Percentiles rank a stretch among this genome's conserved stretches.
phyloP scores from a whole-genome alignment of 2,888 invertebrate genomes.

The Reticulitermes lucifugus region DNA sequence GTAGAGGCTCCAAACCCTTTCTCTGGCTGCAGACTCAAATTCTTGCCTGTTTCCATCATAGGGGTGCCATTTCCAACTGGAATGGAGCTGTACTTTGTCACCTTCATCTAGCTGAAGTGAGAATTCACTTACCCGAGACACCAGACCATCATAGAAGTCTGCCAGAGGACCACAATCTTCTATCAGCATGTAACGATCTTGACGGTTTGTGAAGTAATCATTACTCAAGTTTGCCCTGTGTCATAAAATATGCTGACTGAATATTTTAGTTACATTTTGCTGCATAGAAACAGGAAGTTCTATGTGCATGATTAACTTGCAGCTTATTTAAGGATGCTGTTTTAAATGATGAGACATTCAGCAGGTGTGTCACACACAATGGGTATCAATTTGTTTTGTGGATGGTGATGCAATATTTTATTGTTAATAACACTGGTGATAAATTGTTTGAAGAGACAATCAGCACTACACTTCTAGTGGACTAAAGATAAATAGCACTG shows the following conservation, averaged over 20 bases:
- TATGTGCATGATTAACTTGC: too few species aligned
- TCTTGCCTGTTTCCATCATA: slow-evolving; percentile 69
- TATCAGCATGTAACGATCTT: slow-evolving; percentile 95
- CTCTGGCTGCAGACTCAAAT: slow-evolving; percentile 68
- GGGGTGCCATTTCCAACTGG: slow-evolving; percentile 71
- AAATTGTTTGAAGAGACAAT: too few species aligned
- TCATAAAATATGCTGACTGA: not conserved
- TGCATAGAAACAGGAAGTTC: too few species aligned
- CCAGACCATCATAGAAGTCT: slow-evolving; percentile 84
- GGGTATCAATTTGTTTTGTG: too few species aligned
- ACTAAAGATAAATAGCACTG: too few species aligned
- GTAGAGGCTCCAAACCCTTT: slow-evolving; percentile 24
- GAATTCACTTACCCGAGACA: slow-evolving; percentile 73
- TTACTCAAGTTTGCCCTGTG: slow-evolving; percentile 93
- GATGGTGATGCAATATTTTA: too few species aligned
- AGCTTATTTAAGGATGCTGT: too few species aligned
- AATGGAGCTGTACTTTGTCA: slow-evolving; percentile 61
- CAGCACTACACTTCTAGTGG: too few species aligned
- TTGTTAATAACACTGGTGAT: too few species aligned
- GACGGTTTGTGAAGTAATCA: slow-evolving; percentile 96
- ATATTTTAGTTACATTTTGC: too few species aligned
- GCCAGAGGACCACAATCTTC: slow-evolving; percentile 80
- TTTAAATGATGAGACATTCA: too few species aligned
- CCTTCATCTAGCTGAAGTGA: slow-evolving; percentile 69
- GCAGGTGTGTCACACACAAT: too few species aligned